Conservation (phyloP, 2,888 invertebrate genomes). For the Cynaeus angustus region DNA sequence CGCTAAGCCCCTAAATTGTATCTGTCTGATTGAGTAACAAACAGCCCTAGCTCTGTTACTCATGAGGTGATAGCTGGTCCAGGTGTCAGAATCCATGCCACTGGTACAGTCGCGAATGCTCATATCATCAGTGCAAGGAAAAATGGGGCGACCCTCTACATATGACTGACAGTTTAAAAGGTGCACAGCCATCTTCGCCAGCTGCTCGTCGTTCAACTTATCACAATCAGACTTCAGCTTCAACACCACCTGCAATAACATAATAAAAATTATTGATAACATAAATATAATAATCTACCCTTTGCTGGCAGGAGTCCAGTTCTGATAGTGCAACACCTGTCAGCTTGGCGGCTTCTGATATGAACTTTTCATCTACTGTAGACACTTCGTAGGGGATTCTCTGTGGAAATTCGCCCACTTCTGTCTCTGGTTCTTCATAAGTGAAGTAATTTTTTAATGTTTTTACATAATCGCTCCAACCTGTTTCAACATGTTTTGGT, state of each 20-base stretch:
- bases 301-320: conserved; percentile 78
- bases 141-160: conserved; percentile 76
- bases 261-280: background rate
- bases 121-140: conserved; percentile 78
- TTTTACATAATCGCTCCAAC: conserved; percentile 58
- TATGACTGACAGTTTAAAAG: conserved; percentile 80
- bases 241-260: conserved; percentile 74
- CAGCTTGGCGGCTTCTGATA: conserved; percentile 76
- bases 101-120: conserved; percentile 78
- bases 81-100: conserved; percentile 78
- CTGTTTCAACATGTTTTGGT: conserved; percentile 21
- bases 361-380: conserved; percentile 76
- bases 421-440: conserved; percentile 51
- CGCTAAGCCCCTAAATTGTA: conserved; percentile 78
- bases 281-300: conserved; percentile 66
- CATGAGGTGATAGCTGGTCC: conserved; percentile 82
- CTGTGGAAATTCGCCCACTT: conserved; percentile 59
- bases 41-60: conserved; percentile 80
- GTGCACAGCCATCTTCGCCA: conserved; percentile 80
- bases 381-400: conserved; percentile 74
- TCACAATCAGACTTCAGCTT: conserved; percentile 76
- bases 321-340: conserved; percentile 75
- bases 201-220: conserved; percentile 77
- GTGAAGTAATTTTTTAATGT: conserved; percentile 60
- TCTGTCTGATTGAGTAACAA: conserved; percentile 78